phyloP scores from a whole-genome alignment of 2,797 vertebrate species.

The Trematomus bernacchii region DNA sequence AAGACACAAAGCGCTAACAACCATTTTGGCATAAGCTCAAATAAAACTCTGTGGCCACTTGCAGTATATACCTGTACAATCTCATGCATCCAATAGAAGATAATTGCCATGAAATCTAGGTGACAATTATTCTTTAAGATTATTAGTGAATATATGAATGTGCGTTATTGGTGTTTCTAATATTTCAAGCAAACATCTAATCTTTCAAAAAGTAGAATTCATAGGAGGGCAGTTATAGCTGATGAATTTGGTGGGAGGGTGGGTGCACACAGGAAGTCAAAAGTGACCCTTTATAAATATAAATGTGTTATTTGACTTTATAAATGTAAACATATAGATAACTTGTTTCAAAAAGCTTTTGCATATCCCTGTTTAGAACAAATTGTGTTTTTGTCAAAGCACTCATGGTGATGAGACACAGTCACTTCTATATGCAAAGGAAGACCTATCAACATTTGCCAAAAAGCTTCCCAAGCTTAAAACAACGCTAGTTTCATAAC shows the following conservation, averaged over 20 bases:
- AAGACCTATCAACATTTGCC: constrained; percentile 50
- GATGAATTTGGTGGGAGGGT: not conserved
- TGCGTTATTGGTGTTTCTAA: not conserved
- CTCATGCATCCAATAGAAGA: not conserved
- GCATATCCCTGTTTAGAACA: not conserved
- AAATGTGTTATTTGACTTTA: no score
- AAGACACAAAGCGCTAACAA: not conserved
- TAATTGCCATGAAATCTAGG: not conserved
- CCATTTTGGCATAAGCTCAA: not conserved
- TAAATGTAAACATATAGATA: not conserved
- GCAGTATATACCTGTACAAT: not conserved
- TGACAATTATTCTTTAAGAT: not conserved
- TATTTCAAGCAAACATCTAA: not conserved
- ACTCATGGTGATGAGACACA: not conserved
- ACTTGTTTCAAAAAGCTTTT: not conserved
- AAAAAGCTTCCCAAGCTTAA: constrained; percentile 77
- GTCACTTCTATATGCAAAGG: constrained; percentile 22
- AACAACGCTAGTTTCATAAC: constrained; percentile 73
- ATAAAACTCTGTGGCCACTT: not conserved
- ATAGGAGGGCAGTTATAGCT: not conserved
- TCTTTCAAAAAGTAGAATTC: not conserved
- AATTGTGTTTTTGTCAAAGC: not conserved
- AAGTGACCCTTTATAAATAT: not conserved
- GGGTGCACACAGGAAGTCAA: not conserved
- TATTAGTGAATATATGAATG: not conserved